Conservation (phyloP, 2,888 invertebrate genomes). For the Euphydryas editha region DNA sequence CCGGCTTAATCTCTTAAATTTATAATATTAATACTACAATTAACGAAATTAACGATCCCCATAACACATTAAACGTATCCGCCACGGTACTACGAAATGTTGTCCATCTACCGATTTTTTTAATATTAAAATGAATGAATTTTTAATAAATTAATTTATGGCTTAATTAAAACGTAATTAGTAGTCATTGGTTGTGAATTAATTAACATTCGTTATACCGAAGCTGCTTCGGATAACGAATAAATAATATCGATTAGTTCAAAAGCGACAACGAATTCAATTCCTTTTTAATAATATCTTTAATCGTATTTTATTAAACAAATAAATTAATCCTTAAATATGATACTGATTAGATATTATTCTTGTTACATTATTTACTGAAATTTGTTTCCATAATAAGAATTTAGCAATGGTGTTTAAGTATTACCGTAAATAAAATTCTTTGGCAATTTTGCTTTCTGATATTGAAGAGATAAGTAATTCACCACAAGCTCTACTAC, state of each 20-base stretch:
- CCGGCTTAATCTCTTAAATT: slow-evolving; percentile 59
- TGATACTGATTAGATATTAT: no score
- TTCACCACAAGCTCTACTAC: no score
- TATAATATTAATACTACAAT: slow-evolving; percentile 72
- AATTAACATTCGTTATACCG: slow-evolving; percentile 46
- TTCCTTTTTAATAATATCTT: not conserved
- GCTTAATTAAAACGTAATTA: slow-evolving; percentile 73
- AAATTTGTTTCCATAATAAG: no score
- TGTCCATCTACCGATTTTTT: slow-evolving; percentile 50
- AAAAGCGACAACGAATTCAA: not conserved
- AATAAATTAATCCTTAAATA: not conserved
- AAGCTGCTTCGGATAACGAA: slow-evolving; percentile 15
- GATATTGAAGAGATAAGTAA: no score
- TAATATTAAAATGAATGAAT: slow-evolving; percentile 63
- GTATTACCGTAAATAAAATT: no score
- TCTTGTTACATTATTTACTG: no score
- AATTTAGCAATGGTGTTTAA: no score
- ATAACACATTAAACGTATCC: slow-evolving; percentile 49
- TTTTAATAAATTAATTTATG: slow-evolving; percentile 80
- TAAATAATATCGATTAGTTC: slow-evolving; percentile 11
- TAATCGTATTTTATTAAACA: not conserved
- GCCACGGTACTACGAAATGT: slow-evolving; percentile 46
- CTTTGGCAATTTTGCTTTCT: no score
- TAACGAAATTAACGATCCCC: slow-evolving; percentile 60
- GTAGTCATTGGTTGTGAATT: slow-evolving; percentile 60